Conservation (phyloP, 2,797 vertebrate species). For the Gymnothorax reevesii region DNA sequence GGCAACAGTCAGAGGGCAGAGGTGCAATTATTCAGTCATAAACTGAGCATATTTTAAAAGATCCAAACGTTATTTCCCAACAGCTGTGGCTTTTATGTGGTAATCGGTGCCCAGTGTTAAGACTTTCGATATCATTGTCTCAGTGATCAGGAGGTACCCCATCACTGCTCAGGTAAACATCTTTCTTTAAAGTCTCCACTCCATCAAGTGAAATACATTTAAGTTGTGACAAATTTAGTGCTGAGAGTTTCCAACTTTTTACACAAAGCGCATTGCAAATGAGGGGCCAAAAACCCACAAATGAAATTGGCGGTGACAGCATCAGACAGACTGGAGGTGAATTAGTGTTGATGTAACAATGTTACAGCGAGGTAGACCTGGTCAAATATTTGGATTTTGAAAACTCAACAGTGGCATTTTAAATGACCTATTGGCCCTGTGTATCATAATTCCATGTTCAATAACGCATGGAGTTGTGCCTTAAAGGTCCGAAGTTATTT, state of each 20-base stretch:
- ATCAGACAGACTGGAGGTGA: background rate
- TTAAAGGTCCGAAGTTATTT: background rate
- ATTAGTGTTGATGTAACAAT: background rate
- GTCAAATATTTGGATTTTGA: no score
- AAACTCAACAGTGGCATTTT: background rate
- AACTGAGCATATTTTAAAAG: background rate
- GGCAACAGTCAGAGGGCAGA: slow-evolving; percentile 63
- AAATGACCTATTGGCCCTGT: background rate
- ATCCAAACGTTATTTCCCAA: slow-evolving; percentile 65
- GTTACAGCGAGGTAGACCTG: background rate
- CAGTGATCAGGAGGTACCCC: slow-evolving; percentile 53
- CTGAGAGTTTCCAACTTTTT: background rate
- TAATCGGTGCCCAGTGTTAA: slow-evolving; percentile 66
- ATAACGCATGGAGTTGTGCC: background rate
- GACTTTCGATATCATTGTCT: slow-evolving; percentile 64
- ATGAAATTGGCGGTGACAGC: background rate
- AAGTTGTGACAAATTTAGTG: background rate
- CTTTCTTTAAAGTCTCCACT: slow-evolving; percentile 68
- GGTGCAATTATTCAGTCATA: background rate
- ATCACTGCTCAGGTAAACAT: slow-evolving; percentile 52
- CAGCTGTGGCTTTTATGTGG: slow-evolving; percentile 71
- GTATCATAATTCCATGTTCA: background rate
- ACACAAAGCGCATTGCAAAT: background rate
- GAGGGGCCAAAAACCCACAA: background rate
- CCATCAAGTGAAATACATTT: slow-evolving; percentile 70